phyloP scores from a whole-genome alignment of 2,113 vertebrate genomes.

The Mustela lutreola region DNA sequence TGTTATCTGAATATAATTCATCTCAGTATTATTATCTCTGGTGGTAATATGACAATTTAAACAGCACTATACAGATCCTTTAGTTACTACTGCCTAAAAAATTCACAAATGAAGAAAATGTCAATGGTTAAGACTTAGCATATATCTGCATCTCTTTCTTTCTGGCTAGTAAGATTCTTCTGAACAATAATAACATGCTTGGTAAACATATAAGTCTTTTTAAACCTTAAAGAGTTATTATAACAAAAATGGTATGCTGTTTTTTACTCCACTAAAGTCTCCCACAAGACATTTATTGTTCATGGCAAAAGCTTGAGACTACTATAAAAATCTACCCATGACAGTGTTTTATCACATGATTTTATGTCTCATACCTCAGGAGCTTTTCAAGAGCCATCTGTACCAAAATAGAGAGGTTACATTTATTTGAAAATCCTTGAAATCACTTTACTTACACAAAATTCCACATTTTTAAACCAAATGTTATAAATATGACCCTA shows the following conservation, averaged over 20 bases:
- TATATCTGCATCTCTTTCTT: background rate
- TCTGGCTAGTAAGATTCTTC: constrained; percentile 19
- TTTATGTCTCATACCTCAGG: background rate
- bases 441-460: background rate
- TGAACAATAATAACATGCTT: background rate
- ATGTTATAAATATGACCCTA: background rate
- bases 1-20: background rate
- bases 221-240: background rate
- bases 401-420: background rate
- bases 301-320: background rate
- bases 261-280: background rate
- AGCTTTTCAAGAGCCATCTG: background rate
- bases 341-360: constrained; percentile 18
- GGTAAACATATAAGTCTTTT: background rate
- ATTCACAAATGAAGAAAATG: constrained; percentile 17
- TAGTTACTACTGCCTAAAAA: background rate
- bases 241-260: background rate
- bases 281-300: background rate
- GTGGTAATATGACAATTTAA: background rate
- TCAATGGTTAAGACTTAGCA: background rate
- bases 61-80: background rate
- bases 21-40: background rate
- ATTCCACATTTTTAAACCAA: background rate
- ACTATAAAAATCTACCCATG: background rate
- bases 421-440: constrained; percentile 19